phyloP scores from a whole-genome alignment of 2,888 invertebrate genomes.

The Hirtodrosophila cameraria region DNA sequence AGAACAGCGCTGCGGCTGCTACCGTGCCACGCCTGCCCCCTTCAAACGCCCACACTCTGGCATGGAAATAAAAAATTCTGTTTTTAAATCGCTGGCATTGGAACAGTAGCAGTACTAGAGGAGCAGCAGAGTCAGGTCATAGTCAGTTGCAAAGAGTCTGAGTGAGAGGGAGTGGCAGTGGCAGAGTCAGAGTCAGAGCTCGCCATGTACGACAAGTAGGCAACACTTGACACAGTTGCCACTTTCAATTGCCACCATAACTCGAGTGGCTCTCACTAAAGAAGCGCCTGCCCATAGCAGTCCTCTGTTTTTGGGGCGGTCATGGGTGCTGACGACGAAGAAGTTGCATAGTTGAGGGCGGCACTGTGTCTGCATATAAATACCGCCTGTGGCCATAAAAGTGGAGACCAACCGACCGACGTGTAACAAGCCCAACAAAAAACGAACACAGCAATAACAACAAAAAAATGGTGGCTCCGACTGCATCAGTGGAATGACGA shows the following conservation, averaged over 20 bases:
- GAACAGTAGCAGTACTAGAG: slow-evolving; percentile 6
- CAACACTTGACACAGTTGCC: slow-evolving; percentile 82
- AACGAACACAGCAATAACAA: slow-evolving; percentile 1
- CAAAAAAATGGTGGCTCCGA: slow-evolving; percentile 1
- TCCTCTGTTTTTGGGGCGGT: not conserved
- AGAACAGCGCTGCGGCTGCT: slow-evolving; percentile 22
- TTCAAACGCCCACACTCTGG: not conserved
- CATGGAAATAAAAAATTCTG: slow-evolving; percentile 73
- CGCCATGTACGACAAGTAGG: slow-evolving; percentile 77
- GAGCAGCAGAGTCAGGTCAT: not conserved
- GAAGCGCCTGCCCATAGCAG: slow-evolving; percentile 32
- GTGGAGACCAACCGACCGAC: slow-evolving; percentile 81
- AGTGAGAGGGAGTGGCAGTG: slow-evolving; percentile 14
- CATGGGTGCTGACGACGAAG: not conserved
- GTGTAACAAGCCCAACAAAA: slow-evolving; percentile 66
- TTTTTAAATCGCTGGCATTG: slow-evolving; percentile 65
- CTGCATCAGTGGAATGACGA: slow-evolving; percentile 41
- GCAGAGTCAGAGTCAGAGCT: slow-evolving; percentile 33
- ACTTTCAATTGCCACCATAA: slow-evolving; percentile 82
- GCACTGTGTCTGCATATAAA: slow-evolving; percentile 79
- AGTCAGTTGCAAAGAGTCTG: too few relatives aligned
- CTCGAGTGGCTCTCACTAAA: slow-evolving; percentile 63
- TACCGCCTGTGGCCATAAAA: slow-evolving; percentile 84
- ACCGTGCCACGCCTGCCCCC: slow-evolving; percentile 22
- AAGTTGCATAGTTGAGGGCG: slow-evolving; percentile 55